A percentile compares a stretch with the other conserved stretches of the same genome.
phyloP scores from a whole-genome alignment of 2,888 invertebrate genomes.

The Aspidapion aeneum region DNA sequence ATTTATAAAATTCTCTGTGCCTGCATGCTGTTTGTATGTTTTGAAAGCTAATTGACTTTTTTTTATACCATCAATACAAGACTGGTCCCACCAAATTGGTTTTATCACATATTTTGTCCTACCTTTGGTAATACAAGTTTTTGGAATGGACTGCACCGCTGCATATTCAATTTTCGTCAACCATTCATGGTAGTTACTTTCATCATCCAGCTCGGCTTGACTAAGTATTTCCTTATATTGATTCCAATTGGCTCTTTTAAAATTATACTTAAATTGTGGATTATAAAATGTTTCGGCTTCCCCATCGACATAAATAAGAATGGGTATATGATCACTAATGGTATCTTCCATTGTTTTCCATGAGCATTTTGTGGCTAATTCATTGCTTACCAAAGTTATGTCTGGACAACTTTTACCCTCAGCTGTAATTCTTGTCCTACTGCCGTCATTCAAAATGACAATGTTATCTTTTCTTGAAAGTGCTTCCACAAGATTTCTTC shows the following conservation, averaged over 20 bases:
- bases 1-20: background rate
- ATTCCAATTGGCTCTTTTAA: background rate
- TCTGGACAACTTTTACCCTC: background rate
- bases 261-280: background rate
- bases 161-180: background rate
- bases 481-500: background rate
- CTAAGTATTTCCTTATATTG: background rate
- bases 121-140: background rate
- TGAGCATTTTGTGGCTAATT: background rate
- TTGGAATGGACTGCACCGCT: background rate
- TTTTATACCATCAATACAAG: background rate
- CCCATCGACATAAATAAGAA: background rate
- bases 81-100: background rate
- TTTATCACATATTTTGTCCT: background rate
- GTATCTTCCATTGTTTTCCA: background rate
- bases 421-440: background rate
- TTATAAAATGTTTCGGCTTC: background rate
- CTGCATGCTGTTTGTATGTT: background rate
- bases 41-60: background rate
- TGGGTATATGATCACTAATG: background rate
- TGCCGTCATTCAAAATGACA: background rate
- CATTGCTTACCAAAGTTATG: background rate
- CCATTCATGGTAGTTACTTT: background rate
- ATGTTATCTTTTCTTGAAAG: background rate
- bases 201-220: background rate